Evolutionary conservation across 2,888 invertebrate genomes (phyloP), one percentile per base, ranked within the genome.

Genomic region (Drosophila kuntzei): DNA sequence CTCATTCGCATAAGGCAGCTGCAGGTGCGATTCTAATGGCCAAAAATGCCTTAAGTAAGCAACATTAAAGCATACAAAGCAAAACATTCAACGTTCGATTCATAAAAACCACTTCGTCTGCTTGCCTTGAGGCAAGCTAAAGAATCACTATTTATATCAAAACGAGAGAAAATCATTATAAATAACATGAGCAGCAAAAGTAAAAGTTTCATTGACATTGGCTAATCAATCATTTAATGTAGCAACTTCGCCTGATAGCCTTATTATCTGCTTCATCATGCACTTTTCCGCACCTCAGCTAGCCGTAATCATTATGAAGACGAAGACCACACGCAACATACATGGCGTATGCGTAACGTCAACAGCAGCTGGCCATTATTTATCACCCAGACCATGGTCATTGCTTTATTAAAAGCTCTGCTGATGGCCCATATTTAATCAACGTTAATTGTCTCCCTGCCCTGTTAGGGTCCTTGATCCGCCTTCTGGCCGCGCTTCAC

Each of bases 371-470:
- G 64, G 41, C 18, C 55, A 58, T 49, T 49, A 58, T 43, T 72
- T 54, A 50, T 22, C 11, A 18, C 5, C 34, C 37, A 20, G n/a
- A 20, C 47, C 37, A 14, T 27, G 25, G 43, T 16, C 46, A 59
- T 47, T 63, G 55, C 32, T 54, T 34, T 46, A 50, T 65, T 57
- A 37, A 53, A 54, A 6, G 63, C 46, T 51, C 29, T 68, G 82
- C 55, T 87, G 70, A 85, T 89, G 83, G 65, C 72, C 76, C 86
- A 60, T 49, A 85, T 81, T 89, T 87, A 89, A 83, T 83, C 86
- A 83, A 60, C 76, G 66, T 75, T 83, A 83, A 89, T 89, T 78
- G 27, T 39, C 18, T 18, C 27, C 25, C 12, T 14, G 2, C 2
- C 3, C n/a, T 16, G 29, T 16, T 11, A 16, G 16, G 18, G 8